Percentiles rank a stretch among this genome's conserved stretches.
phyloP scores from a whole-genome alignment of 2,888 invertebrate species.

The Drosophila antonietae region DNA sequence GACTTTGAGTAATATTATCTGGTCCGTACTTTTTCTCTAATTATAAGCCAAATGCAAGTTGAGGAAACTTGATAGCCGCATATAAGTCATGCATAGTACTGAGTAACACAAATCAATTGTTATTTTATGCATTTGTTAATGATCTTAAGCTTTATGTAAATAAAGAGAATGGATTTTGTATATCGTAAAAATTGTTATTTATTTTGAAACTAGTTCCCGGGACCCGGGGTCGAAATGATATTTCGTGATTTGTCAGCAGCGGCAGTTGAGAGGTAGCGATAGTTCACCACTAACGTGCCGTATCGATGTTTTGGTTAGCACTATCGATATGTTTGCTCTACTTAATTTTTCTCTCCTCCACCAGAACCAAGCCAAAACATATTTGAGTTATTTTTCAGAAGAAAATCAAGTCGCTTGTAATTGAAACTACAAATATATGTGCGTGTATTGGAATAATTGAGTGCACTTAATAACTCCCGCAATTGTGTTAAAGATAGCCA shows the following conservation, averaged over 20 bases:
- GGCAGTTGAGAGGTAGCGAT: not conserved
- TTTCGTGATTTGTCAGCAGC: not conserved
- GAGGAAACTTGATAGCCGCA: conserved; percentile 62
- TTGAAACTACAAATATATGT: conserved; percentile 10
- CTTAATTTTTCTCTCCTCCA: conserved; percentile 40
- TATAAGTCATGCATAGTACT: conserved; percentile 63
- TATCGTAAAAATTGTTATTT: not conserved
- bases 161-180: conserved; percentile 60
- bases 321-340: conserved; percentile 26
- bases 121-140: conserved; percentile 75
- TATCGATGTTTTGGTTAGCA: conserved; percentile 16
- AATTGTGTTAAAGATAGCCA: conserved; percentile 3
- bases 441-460: not conserved
- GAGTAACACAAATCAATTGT: conserved; percentile 63
- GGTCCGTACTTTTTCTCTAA: conserved; percentile 69
- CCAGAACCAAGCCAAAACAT: conserved; percentile 59
- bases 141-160: conserved; percentile 74
- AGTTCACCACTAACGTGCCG: conserved; percentile 2
- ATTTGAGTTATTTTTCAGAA: conserved; percentile 39
- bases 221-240: not conserved
- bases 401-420: conserved; percentile 16
- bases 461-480: not conserved
- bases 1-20: conserved; percentile 27
- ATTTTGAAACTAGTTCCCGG: not conserved
- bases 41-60: conserved; percentile 68